phyloP scores from a whole-genome alignment of 1,140 invertebrate species.

The Drosophila quadrilineata region DNA sequence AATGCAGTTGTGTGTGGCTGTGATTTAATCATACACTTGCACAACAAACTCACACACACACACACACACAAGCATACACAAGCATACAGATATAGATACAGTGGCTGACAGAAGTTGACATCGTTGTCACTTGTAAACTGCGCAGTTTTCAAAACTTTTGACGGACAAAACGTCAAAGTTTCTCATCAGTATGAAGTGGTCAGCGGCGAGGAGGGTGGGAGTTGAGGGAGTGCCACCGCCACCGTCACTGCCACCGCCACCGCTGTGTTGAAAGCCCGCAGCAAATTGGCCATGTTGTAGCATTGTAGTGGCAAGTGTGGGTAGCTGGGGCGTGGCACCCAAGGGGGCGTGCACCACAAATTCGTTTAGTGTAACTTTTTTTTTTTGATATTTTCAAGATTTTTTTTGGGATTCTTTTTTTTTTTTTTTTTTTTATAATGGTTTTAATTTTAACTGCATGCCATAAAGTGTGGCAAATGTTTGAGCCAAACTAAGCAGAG shows the following conservation, averaged over 20 bases:
- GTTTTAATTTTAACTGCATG: too few relatives aligned
- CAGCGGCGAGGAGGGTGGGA: background rate
- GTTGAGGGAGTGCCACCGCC: constrained; percentile 12
- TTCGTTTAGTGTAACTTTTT: constrained; percentile 56
- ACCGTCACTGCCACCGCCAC: constrained; percentile 30
- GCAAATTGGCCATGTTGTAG: constrained; percentile 65
- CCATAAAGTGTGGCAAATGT: constrained; percentile 64
- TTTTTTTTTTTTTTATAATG: too few relatives aligned
- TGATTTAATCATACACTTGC: constrained; percentile 62
- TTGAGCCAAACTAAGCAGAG: constrained; percentile 60
- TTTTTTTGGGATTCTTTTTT: too few relatives aligned
- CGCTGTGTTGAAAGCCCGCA: constrained; percentile 44
- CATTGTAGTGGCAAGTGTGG: constrained; percentile 33
- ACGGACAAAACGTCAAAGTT: constrained; percentile 73
- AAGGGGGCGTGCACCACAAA: constrained; percentile 54
- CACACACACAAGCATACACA: background rate
- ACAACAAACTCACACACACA: constrained; percentile 11
- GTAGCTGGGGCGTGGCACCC: background rate
- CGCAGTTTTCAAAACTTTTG: constrained; percentile 62
- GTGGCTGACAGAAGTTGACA: constrained; percentile 22
- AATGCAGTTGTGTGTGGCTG: constrained; percentile 60
- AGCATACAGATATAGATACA: constrained; percentile 4
- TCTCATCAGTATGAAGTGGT: background rate
- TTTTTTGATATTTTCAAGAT: constrained; percentile 47
- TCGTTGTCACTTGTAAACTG: constrained; percentile 51